These are phyloP conservation scores for Gari tellinella DNA, from an alignment of 2,888 invertebrate genomes.

Conservation along the genomic window DNA sequence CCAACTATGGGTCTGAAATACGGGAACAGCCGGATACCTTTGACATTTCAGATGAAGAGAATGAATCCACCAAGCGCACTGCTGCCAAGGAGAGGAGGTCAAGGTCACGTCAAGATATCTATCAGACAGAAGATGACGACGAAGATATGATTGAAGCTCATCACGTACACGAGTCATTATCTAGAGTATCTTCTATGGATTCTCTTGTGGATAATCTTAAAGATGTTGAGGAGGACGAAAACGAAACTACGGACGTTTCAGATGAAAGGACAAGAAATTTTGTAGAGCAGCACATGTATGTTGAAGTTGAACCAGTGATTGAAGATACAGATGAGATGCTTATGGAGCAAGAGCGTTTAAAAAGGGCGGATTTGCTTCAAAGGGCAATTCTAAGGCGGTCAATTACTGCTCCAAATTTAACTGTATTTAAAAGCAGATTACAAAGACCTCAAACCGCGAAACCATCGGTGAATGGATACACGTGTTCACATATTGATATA, in stretches of 20 bases:
- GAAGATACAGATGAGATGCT: conserved; percentile 1
- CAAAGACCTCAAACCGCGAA: conserved; percentile 32
- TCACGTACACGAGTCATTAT: conserved; percentile 56
- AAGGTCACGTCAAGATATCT: conserved; percentile 10
- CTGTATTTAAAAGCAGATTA: conserved; percentile 26
- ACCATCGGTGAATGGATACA: conserved; percentile 48
- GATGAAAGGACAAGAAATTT: conserved; percentile 36
- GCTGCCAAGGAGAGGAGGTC: not conserved
- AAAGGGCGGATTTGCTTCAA: conserved; percentile 35
- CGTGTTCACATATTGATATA: conserved; percentile 65
- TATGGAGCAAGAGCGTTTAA: conserved; percentile 24
- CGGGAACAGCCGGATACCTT: conserved; percentile 53
- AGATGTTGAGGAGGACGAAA: conserved; percentile 11
- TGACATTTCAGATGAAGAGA: conserved; percentile 47
- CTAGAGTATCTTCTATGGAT: conserved; percentile 43
- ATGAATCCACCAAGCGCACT: not conserved
- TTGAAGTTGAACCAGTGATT: conserved; percentile 25
- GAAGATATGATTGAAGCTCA: conserved; percentile 55
- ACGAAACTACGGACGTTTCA: not conserved
- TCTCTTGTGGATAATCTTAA: conserved; percentile 8
- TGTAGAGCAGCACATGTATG: conserved; percentile 48
- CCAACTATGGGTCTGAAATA: conserved; percentile 42
- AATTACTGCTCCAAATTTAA: conserved; percentile 23
- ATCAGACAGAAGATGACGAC: conserved; percentile 36
- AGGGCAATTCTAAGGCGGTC: conserved; percentile 44